Percentiles rank a stretch among this genome's conserved stretches.
Evolutionary conservation across 2,113 vertebrate genomes (phyloP).

Genomic region (Hemicordylus capensis): DNA sequence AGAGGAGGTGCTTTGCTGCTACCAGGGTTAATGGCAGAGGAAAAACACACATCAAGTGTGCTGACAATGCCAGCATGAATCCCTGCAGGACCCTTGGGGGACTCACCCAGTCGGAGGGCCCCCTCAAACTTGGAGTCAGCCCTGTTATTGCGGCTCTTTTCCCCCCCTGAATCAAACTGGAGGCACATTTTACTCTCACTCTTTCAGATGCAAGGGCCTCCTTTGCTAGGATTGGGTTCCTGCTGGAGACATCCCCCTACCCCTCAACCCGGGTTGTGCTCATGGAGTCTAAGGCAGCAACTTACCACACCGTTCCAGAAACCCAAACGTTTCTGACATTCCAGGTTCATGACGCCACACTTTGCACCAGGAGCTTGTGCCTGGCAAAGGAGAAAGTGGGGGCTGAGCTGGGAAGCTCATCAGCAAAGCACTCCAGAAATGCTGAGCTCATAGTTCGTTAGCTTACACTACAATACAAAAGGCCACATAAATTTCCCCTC

Average conservation of each 20-base stretch:
- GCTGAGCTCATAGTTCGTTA: not conserved
- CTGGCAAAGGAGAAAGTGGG: not conserved
- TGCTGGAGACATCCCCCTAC: too few species aligned
- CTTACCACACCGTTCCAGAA: not conserved
- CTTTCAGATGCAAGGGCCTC: not conserved
- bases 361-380: not conserved
- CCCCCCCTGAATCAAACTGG: too few species aligned
- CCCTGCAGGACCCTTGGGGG: too few species aligned
- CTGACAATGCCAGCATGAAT: too few species aligned
- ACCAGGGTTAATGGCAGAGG: too few species aligned
- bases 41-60: too few species aligned
- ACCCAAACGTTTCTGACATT: not conserved
- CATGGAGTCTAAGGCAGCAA: not conserved
- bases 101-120: too few species aligned
- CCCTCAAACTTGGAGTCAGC: too few species aligned
- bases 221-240: too few species aligned
- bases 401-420: not conserved
- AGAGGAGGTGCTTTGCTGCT: too few species aligned
- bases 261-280: not conserved
- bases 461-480: not conserved
- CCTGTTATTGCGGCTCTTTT: too few species aligned
- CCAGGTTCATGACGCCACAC: not conserved
- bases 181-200: not conserved
- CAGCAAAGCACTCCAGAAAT: not conserved
- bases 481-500: not conserved